Conservation (phyloP, 2,797 vertebrate genomes). For the Huso huso region DNA sequence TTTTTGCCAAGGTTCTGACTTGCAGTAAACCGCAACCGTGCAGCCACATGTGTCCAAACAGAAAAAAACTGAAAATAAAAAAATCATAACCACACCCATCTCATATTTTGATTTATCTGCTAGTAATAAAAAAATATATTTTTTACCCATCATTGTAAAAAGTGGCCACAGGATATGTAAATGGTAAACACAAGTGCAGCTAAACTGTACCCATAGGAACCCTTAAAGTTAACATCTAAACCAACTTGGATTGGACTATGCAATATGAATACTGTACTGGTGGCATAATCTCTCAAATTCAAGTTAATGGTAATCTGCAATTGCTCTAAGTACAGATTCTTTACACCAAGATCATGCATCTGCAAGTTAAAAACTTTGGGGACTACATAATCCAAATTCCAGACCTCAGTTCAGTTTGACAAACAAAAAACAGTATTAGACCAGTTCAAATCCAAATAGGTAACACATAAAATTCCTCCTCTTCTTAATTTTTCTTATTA, state of each 20-base stretch:
- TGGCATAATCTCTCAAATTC: conserved; percentile 15
- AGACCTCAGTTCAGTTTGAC: too few relatives aligned
- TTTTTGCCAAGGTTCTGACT: conserved; percentile 17
- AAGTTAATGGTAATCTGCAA: neutral
- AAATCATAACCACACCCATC: conserved; percentile 40
- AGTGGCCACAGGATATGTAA: conserved; percentile 44
- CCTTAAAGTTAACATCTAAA: conserved; percentile 38
- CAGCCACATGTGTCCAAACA: conserved; percentile 32
- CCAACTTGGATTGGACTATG: conserved; percentile 35
- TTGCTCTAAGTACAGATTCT: too few relatives aligned
- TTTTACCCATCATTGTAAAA: conserved; percentile 42
- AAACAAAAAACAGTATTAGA: too few relatives aligned
- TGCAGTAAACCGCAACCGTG: conserved; percentile 31
- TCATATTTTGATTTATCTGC: conserved; percentile 42
- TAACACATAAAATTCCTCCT: too few relatives aligned
- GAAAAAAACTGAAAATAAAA: conserved; percentile 16
- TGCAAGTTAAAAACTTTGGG: too few relatives aligned
- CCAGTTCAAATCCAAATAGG: too few relatives aligned
- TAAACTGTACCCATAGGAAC: conserved; percentile 41
- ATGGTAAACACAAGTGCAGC: conserved; percentile 36
- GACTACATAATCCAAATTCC: too few relatives aligned
- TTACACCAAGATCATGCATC: too few relatives aligned
- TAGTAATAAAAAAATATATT: conserved; percentile 51
- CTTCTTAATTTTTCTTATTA: too few relatives aligned
- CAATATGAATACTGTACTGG: conserved; percentile 21